phyloP scores from a whole-genome alignment of 1,140 invertebrate species.

The Anoplolepis gracilipes region DNA sequence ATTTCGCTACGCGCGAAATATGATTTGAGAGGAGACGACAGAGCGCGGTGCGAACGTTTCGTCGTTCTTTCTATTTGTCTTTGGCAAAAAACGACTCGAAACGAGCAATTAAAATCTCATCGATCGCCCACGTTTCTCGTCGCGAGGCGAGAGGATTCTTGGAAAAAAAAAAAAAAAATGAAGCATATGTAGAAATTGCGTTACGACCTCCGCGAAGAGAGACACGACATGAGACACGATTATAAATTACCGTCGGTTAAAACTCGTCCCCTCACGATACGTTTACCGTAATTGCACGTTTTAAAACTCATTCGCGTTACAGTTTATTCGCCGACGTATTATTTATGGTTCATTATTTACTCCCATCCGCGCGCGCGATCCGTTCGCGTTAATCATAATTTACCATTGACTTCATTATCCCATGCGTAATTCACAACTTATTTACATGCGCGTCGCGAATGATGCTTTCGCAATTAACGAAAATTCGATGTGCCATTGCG shows the following conservation, averaged over 20 bases:
- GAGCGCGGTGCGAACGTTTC: constrained; percentile 11
- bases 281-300: constrained; percentile 16
- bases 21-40: background rate
- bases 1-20: constrained; percentile 45
- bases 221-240: background rate
- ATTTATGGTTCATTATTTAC: constrained; percentile 46
- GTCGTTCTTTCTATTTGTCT: constrained; percentile 16
- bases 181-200: constrained; percentile 45
- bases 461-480: constrained; percentile 32
- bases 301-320: constrained; percentile 27
- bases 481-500: constrained; percentile 12
- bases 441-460: constrained; percentile 19
- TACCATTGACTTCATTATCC: constrained; percentile 43
- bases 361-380: background rate
- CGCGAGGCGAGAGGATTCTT: background rate
- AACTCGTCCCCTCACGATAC: background rate
- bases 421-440: constrained; percentile 43
- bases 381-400: constrained; percentile 49
- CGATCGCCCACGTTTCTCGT: constrained; percentile 25
- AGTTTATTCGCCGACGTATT: constrained; percentile 15
- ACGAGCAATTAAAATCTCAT: constrained; percentile 55
- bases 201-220: background rate
- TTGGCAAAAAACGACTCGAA: constrained; percentile 24
- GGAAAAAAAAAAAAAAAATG: background rate
- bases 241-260: constrained; percentile 33